Evolutionary conservation across 2,888 invertebrate genomes (phyloP), one percentile per base, ranked within the genome.

Genomic region (Acanthococcus lagerstroemiae): DNA sequence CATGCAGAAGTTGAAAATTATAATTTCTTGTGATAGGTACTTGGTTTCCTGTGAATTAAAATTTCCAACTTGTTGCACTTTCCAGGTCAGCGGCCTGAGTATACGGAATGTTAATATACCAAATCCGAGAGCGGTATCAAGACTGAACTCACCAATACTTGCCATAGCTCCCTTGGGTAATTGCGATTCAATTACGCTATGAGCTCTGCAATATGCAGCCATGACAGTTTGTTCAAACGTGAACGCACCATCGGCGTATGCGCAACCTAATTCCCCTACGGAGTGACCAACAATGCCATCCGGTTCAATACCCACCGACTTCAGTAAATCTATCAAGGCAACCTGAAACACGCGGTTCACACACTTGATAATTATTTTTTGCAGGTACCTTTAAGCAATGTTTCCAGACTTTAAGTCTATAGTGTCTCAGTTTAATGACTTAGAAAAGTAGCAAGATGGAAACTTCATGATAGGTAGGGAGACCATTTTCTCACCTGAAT

Each of bases 211-310:
- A 79, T 91, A 97, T 37, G 97, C 95, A 58, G 94, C 88, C 72
- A 95, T 78, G 65, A 96, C 88, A 0, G 95, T 88, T 79, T 99
- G 95, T 76, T 95, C 95, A 2, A 89, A 87, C 6, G 92, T 94
- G 73, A 99, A 86, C 56, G 92, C 89, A 15, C 93, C 95, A 74
- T 84, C 84, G 67, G 83, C 83, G 73, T 84, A 84, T 3, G 82
- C 83, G 75, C 84, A 84, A 46, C 82, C 83, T 67, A 84, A 76
- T 74, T 84, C 84, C 54, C 84, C 84, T 0, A 82, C 83, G 24
- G 82, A 80, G 78, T 99, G 97, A 0, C 97, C 97, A 61, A 97
- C 82, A 74, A 99, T 93, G 65, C 95, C 95, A 76, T 96, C 94
- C 4, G 96, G 94, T 65, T 81, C 80, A 54, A 97, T 81, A 69